Conservation (phyloP, 2,888 invertebrate species). For the Boloria selene region DNA sequence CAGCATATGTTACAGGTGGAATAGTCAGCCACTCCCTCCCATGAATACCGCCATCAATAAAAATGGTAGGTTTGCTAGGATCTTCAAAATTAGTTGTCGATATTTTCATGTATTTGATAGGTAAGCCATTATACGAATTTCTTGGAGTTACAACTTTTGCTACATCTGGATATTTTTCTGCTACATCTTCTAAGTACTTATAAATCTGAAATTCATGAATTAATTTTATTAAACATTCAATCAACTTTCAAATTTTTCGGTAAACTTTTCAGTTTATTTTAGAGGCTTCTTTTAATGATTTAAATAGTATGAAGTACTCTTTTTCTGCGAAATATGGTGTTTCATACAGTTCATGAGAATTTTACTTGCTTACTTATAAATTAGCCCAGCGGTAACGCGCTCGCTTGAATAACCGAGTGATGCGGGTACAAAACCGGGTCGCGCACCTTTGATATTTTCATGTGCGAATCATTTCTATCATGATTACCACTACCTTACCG, state of each 20-base stretch:
- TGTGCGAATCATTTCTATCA: too few relatives aligned
- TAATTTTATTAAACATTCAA: neutral
- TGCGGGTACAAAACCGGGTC: too few relatives aligned
- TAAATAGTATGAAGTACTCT: neutral
- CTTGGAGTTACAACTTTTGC: conserved; percentile 72
- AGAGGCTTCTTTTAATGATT: neutral
- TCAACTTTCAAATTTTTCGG: neutral
- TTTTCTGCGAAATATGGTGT: neutral
- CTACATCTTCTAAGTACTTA: conserved; percentile 59
- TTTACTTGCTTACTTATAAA: neutral
- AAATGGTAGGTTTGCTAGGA: conserved; percentile 75
- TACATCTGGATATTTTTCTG: conserved; percentile 51
- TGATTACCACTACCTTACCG: too few relatives aligned
- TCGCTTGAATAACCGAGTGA: too few relatives aligned
- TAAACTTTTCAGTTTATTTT: neutral
- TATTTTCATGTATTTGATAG: conserved; percentile 81
- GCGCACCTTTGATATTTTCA: too few relatives aligned
- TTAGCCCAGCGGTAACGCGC: too few relatives aligned
- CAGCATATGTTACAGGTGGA: conserved; percentile 84
- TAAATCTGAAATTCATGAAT: conserved; percentile 55
- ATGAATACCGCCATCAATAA: conserved; percentile 84
- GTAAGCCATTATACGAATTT: conserved; percentile 78
- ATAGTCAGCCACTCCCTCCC: conserved; percentile 88
- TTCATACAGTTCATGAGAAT: too few relatives aligned
- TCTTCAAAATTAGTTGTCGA: conserved; percentile 71